phyloP scores from a whole-genome alignment of 2,888 invertebrate species.

The Eupithecia exiguata region DNA sequence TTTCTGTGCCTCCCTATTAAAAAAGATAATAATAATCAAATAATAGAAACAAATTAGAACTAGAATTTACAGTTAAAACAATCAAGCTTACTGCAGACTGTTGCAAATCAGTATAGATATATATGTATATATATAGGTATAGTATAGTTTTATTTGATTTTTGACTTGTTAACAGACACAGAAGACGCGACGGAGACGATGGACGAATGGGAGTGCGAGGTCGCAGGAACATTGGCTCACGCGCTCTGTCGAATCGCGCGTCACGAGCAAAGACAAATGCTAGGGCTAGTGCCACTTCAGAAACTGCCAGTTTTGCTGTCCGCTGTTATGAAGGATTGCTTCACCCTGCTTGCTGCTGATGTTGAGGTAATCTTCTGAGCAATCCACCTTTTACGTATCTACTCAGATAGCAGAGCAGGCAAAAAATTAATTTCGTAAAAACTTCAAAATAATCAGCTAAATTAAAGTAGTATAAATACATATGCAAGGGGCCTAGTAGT shows the following conservation, averaged over 20 bases:
- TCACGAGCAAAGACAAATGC: constrained; percentile 92
- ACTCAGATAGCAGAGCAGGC: no score
- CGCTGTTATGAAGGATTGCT: constrained; percentile 91
- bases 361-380: constrained; percentile 86
- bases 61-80: no score
- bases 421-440: no score
- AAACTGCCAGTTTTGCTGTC: constrained; percentile 93
- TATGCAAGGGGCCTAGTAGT: neutral
- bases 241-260: constrained; percentile 92
- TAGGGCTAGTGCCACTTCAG: constrained; percentile 91
- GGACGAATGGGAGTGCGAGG: constrained; percentile 71
- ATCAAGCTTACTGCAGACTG: no score
- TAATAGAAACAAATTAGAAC: no score
- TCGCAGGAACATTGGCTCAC: constrained; percentile 88
- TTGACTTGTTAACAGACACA: constrained; percentile 50
- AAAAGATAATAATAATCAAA: no score
- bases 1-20: no score
- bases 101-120: no score
- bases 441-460: no score
- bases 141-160: no score
- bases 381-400: neutral
- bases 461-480: no score
- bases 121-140: no score
- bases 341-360: constrained; percentile 93
- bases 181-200: constrained; percentile 68